These are phyloP conservation scores for Yponomeuta plumbellus DNA, from an alignment of 2,888 invertebrate genomes.

Conservation along the genomic window DNA sequence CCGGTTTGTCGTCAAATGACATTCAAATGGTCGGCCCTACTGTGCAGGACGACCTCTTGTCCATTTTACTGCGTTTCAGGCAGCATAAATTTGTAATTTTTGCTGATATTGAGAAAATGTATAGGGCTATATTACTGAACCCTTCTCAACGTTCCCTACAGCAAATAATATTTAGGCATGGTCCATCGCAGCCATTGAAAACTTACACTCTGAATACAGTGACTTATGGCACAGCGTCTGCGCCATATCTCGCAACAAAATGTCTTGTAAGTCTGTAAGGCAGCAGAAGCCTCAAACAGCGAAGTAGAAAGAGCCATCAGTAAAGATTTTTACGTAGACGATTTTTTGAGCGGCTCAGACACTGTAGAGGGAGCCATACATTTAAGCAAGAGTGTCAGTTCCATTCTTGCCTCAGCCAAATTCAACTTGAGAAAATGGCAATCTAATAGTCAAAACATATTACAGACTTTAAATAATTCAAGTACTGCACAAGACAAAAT, in stretches of 20 bases:
- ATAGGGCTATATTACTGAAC: constrained; percentile 10
- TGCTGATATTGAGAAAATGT: constrained; percentile 26
- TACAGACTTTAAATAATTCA: constrained; percentile 12
- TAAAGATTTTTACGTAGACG: constrained; percentile 25
- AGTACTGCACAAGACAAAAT: neutral
- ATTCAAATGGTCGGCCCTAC: constrained; percentile 25
- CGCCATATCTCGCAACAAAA: constrained; percentile 27
- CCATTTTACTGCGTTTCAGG: constrained; percentile 25
- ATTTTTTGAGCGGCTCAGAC: constrained; percentile 15
- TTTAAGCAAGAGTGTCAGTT: constrained; percentile 23
- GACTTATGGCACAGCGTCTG: constrained; percentile 29
- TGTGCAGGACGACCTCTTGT: constrained; percentile 26
- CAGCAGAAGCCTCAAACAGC: constrained; percentile 18
- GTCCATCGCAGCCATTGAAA: constrained; percentile 21
- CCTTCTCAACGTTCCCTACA: constrained; percentile 24
- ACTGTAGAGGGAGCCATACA: constrained; percentile 19
- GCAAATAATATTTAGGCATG: constrained; percentile 24
- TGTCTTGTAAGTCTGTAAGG: constrained; percentile 25
- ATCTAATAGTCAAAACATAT: constrained; percentile 25
- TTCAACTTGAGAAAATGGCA: constrained; percentile 28
- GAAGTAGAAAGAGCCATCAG: constrained; percentile 20
- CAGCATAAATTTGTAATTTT: constrained; percentile 24
- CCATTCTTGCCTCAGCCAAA: constrained; percentile 24
- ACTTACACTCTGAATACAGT: constrained; percentile 23
- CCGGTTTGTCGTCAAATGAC: constrained; percentile 25